A percentile compares a stretch with the other conserved stretches of the same genome.
phyloP scores from a whole-genome alignment of 2,113 vertebrate genomes.

The Ranitomeya imitator region DNA sequence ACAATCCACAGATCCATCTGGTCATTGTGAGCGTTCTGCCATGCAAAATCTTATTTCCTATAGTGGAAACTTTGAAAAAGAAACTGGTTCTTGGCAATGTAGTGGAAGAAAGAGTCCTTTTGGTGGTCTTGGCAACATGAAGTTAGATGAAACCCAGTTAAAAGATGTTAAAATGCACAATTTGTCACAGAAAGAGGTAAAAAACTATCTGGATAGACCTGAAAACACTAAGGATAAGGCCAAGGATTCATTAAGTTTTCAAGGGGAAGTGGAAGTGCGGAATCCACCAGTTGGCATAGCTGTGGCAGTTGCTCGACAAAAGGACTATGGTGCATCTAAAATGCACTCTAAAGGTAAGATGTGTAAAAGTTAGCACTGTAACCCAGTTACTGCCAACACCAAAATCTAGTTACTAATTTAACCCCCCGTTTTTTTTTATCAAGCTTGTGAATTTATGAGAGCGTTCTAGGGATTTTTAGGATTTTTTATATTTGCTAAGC shows the following conservation, averaged over 20 bases:
- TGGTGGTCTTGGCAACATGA: slow-evolving; percentile 87
- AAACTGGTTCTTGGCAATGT: slow-evolving; percentile 75
- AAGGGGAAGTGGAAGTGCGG: slow-evolving; percentile 89
- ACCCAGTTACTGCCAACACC: background rate
- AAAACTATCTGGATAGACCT: slow-evolving; percentile 88
- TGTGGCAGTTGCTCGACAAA: slow-evolving; percentile 92
- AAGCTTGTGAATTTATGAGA: too few species aligned
- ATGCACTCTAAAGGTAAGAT: slow-evolving; percentile 83
- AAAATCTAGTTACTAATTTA: background rate
- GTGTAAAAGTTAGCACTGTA: background rate
- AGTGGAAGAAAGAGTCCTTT: slow-evolving; percentile 86
- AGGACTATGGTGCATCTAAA: slow-evolving; percentile 85
- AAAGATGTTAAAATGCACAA: slow-evolving; percentile 71
- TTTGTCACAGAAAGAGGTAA: slow-evolving; percentile 74
- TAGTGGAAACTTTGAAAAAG: slow-evolving; percentile 90
- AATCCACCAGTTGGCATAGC: slow-evolving; percentile 95
- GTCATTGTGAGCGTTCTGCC: slow-evolving; percentile 83
- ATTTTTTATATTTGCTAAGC: too few species aligned
- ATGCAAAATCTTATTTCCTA: slow-evolving; percentile 99
- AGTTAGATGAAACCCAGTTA: slow-evolving; percentile 69
- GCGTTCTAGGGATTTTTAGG: too few species aligned
- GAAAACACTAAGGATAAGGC: slow-evolving; percentile 90
- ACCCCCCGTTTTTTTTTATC: too few species aligned
- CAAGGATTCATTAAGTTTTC: slow-evolving; percentile 77
- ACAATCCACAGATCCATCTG: slow-evolving; percentile 62